Base-by-base conservation (phyloP, 1,140 invertebrate genomes). In the Trichonephila clavipes region DNA sequence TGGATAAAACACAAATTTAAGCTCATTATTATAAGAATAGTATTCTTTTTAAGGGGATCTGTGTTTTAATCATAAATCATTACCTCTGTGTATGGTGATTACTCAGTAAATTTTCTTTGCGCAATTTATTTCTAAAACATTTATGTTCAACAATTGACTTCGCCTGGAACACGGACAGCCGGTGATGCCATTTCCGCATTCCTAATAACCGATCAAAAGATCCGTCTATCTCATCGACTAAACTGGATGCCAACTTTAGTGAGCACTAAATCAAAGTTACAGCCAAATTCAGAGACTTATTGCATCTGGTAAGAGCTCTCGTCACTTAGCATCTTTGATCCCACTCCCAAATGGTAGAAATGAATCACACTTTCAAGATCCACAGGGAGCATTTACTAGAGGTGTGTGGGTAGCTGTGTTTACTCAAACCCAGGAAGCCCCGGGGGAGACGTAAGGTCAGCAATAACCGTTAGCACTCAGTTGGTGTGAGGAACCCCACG, bases 311-410 rank as follows among this genome's bases (percentile, higher is more conserved):
- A 19, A 12, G 21, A 69, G 62, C 24, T 14, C 44, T 7, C n/a
- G 72, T 77, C 90, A 92, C 90, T 92, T 92, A 92, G 81, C 90
- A 69, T 51, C 72, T 24, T n/a, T 83, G 62, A 85, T 92, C 81
- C 90, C 58, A 18, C 59, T 82, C 21, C 72, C 64, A 66, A 92
- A 92, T 92, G 90, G 81, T 64, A 66, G 90, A 85, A 92, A 92
- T 92, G 77, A 92, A 92, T 92, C 90, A 83, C 90, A 92, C 81
- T 92, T 66, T 21, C 81, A 72, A 85, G 59, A 58, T 66, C 81
- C 81, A 28, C 34, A 16, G 81, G 90, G 90, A 24, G 40, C 61
- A 62, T 85, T 92, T 92, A 85, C 40, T 72, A 40, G 28, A 82
- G 89, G 51, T 82, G 44, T 24, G 40, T 2, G 58, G 64, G 24